Base-by-base conservation (phyloP, 2,113 vertebrate genomes). In the Periophthalmodon schlosseri region DNA sequence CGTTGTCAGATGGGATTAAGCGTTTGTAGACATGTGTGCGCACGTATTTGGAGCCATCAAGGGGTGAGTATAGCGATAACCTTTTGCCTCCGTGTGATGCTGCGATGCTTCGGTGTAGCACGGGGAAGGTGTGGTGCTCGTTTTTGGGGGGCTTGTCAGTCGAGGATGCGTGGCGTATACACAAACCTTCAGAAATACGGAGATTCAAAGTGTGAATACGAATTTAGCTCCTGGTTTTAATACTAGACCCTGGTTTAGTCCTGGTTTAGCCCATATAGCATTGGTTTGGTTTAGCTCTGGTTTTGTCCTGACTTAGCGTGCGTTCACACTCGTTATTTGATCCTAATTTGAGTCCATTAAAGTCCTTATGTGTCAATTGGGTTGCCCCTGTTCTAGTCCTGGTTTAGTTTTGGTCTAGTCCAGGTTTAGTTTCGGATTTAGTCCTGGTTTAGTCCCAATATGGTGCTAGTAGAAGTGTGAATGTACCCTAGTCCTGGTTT, bases 31-130 rank as follows among this genome's bases (percentile, higher is more conserved):
- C 82, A 94, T 94, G 94, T 94, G 93, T 82, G 94, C 94, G 77
- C 93, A 93, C 83, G 93, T 94, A 79, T 94, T 94, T 79, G 91
- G 93, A 81, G 93, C 91, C 81, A 81, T 94, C 81, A 94, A 94
- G 84, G 94, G 94, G 94, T 94, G 93, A 94, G 94, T 77, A 13
- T 34, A 56, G 16, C 63, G 36, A 11, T 39, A 65, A 39, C 63
- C 63, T 65, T 34, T 36, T 8, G 14, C 14, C 6, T 36, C 44
- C 39, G 36, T 1, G 23, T 23, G 66, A 46, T 46, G 72, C 46
- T 34, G 74, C 21, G 58, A n/a, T 57, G 54, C 54, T 57, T 20
- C n/a, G 28, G 10, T 50, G 79, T 63, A 10, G 54, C 5, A 60
- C 34, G 47, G 16, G 50, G 60, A 44, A 50, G 57, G 71, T 74